These are phyloP conservation scores for Cabera pusaria DNA, from an alignment of 2,888 invertebrate species.

Conservation along the genomic window DNA sequence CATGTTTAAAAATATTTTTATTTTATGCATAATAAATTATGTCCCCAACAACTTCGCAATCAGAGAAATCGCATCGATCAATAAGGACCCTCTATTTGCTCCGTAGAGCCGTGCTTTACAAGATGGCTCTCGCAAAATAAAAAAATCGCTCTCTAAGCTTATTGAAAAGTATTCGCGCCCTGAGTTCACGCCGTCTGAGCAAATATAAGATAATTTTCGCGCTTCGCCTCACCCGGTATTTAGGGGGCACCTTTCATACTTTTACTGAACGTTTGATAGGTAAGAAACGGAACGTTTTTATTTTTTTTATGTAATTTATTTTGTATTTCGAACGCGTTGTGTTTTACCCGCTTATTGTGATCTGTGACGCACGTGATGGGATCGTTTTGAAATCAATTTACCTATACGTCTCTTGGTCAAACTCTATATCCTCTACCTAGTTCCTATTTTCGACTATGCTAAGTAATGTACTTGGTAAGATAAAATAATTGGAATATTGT, in stretches of 20 bases:
- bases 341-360: constrained; percentile 36
- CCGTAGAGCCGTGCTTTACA: constrained; percentile 64
- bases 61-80: constrained; percentile 60
- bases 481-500: too few relatives aligned
- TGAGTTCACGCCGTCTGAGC: constrained; percentile 80
- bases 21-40: too few relatives aligned
- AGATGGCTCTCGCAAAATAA: constrained; percentile 70
- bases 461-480: too few relatives aligned
- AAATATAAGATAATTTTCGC: constrained; percentile 83
- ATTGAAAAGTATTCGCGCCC: constrained; percentile 83
- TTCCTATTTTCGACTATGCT: too few relatives aligned
- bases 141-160: constrained; percentile 79
- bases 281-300: constrained; percentile 44
- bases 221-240: constrained; percentile 81
- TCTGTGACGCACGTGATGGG: constrained; percentile 25
- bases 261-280: constrained; percentile 73
- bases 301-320: constrained; percentile 76
- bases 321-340: constrained; percentile 67
- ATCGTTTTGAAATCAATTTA: constrained; percentile 12
- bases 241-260: constrained; percentile 83
- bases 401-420: too few relatives aligned
- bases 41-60: constrained; percentile 38
- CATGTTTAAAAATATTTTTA: too few relatives aligned
- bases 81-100: constrained; percentile 72
- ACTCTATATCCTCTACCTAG: too few relatives aligned